Percentiles rank a stretch among this genome's conserved stretches.
These are phyloP conservation scores for Pipistrellus kuhlii DNA, from an alignment of 2,797 vertebrate genomes.

Conservation along the genomic window DNA sequence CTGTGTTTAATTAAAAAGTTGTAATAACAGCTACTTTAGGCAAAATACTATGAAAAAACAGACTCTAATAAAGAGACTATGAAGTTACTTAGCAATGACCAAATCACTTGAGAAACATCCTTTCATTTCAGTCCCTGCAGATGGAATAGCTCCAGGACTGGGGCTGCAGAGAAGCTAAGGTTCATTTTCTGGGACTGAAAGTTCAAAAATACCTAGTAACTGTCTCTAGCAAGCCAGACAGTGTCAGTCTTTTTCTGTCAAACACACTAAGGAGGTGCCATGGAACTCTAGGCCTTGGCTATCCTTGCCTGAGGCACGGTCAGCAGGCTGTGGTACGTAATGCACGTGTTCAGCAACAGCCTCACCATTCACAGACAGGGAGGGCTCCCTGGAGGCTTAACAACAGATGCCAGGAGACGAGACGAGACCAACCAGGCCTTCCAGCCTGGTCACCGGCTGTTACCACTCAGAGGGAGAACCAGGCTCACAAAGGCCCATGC, in stretches of 20 bases:
- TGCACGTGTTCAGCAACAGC: not conserved
- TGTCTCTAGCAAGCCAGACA: not conserved
- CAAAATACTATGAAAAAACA: not conserved
- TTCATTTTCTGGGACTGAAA: not conserved
- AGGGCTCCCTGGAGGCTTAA: not conserved
- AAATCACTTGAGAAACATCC: not conserved
- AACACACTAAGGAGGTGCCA: not conserved
- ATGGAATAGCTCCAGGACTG: not conserved
- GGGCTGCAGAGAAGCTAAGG: not conserved
- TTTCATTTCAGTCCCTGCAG: not conserved
- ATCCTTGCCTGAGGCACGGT: not conserved
- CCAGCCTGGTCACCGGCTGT: not conserved
- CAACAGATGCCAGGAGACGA: not conserved
- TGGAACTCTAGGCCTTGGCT: not conserved
- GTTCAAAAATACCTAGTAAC: not conserved
- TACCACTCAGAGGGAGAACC: not conserved
- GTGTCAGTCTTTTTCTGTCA: not conserved
- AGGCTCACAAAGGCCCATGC: rapidly evolving
- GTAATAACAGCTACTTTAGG: not conserved
- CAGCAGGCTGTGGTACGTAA: not conserved
- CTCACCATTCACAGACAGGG: not conserved
- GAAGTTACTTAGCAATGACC: not conserved
- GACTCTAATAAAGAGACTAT: not conserved
- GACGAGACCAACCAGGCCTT: not conserved
- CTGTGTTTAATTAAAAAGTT: not conserved